Conservation (phyloP, 1,140 invertebrate genomes). For the Anastrepha obliqua region DNA sequence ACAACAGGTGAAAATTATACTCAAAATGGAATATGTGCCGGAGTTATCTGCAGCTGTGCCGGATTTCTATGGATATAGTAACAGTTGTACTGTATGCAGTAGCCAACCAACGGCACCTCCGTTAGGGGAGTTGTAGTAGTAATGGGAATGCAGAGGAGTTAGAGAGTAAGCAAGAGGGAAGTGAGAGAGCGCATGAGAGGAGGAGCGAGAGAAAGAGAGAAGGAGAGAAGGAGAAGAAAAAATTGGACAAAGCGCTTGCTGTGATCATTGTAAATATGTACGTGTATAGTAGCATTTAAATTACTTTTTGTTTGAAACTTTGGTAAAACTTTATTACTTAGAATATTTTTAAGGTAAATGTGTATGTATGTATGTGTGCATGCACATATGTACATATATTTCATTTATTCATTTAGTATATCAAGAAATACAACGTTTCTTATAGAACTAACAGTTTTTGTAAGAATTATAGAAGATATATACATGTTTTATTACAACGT, state of each 20-base stretch:
- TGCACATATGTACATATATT: no score
- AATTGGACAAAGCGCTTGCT: not conserved
- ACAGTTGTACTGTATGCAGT: not conserved
- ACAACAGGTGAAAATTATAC: slow-evolving; percentile 20
- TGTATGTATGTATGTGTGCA: no score
- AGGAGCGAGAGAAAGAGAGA: not conserved
- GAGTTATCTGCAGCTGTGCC: not conserved
- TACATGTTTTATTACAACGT: no score
- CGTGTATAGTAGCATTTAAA: no score
- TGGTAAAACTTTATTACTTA: no score
- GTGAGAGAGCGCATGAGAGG: not conserved
- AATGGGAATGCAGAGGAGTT: not conserved
- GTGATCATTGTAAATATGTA: slow-evolving; percentile 4
- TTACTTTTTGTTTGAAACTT: no score
- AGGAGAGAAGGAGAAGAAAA: no score
- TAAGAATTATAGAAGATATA: no score
- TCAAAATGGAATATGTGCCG: slow-evolving; percentile 44
- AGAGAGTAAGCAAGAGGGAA: not conserved
- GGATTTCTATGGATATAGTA: slow-evolving; percentile 4
- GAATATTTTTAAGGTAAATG: no score
- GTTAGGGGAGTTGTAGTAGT: slow-evolving; percentile 15
- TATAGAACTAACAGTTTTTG: no score
- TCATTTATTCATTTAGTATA: no score
- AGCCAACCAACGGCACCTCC: slow-evolving; percentile 46
- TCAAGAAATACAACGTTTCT: no score